These are phyloP conservation scores for Anoncus sp. DNA, from an alignment of 2,888 invertebrate genomes.

Conservation along the genomic window DNA sequence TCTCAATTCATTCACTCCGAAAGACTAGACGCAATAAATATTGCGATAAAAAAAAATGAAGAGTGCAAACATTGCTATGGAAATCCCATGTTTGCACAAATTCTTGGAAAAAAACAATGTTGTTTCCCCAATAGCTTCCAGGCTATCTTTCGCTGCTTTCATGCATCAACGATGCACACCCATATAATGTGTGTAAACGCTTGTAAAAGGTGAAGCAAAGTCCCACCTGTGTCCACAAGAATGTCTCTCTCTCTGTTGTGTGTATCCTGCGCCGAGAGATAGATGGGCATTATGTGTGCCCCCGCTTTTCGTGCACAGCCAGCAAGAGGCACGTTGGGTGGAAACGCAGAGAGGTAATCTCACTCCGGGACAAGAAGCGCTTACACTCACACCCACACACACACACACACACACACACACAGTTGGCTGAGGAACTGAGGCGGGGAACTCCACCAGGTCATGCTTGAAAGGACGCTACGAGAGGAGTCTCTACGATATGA, in stretches of 20 bases:
- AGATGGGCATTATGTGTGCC: slow-evolving; percentile 9
- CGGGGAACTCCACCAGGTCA: slow-evolving; percentile 25
- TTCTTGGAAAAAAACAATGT: slow-evolving; percentile 38
- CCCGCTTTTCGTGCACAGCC: slow-evolving; percentile 5
- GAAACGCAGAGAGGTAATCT: slow-evolving; percentile 43
- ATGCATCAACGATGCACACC: slow-evolving; percentile 8
- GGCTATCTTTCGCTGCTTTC: slow-evolving; percentile 8
- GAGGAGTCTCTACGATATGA: slow-evolving; percentile 71
- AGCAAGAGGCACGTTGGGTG: slow-evolving; percentile 24
- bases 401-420: slow-evolving; percentile 5
- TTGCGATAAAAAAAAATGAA: slow-evolving; percentile 30
- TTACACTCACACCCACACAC: slow-evolving; percentile 3
- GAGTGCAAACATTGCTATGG: slow-evolving; percentile 19
- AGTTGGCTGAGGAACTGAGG: slow-evolving; percentile 20
- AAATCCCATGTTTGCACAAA: slow-evolving; percentile 34
- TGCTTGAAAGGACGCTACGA: slow-evolving; percentile 43
- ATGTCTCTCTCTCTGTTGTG: slow-evolving; percentile 18
- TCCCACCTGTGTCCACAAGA: slow-evolving; percentile 61
- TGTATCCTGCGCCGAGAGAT: background rate
- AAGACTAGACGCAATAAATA: slow-evolving; percentile 8
- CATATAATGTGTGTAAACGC: background rate
- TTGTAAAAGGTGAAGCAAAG: slow-evolving; percentile 40
- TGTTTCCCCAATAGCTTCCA: slow-evolving; percentile 43
- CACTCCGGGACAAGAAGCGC: slow-evolving; percentile 36
- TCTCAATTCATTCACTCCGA: slow-evolving; percentile 10